Evolutionary conservation across 2,888 invertebrate genomes (phyloP).

Genomic region (Brenthis hecate): DNA sequence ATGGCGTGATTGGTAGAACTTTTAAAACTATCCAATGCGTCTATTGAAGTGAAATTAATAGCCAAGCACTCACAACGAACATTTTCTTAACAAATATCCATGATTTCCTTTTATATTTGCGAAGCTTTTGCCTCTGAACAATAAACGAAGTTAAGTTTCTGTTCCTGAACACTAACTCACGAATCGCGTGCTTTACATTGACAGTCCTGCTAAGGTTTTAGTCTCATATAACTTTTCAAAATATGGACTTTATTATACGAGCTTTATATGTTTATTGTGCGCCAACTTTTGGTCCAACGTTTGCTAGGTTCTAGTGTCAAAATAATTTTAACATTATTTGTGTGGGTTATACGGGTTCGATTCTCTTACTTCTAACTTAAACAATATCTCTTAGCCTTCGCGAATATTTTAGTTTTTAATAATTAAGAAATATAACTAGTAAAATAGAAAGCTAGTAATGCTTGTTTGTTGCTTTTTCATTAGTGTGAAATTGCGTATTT

Average conservation of each 20-base stretch:
- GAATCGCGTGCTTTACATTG: slow-evolving; percentile 31
- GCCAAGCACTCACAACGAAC: background rate
- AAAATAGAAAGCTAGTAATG: too few relatives aligned
- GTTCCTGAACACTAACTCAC: slow-evolving; percentile 28
- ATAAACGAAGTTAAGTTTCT: slow-evolving; percentile 27
- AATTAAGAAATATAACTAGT: too few relatives aligned
- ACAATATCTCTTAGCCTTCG: too few relatives aligned
- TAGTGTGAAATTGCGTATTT: too few relatives aligned
- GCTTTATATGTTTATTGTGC: too few relatives aligned
- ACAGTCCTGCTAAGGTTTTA: slow-evolving; percentile 26
- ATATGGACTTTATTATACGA: slow-evolving; percentile 8
- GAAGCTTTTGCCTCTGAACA: slow-evolving; percentile 16
- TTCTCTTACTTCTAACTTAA: too few relatives aligned
- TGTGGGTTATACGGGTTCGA: too few relatives aligned
- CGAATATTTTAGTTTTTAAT: too few relatives aligned
- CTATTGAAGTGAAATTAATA: slow-evolving; percentile 4
- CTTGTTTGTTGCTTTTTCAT: too few relatives aligned
- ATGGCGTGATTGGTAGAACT: background rate
- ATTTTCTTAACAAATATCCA: slow-evolving; percentile 20
- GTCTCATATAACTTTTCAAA: slow-evolving; percentile 11
- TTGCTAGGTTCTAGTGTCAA: too few relatives aligned
- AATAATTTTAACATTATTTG: too few relatives aligned
- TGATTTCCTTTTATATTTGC: slow-evolving; percentile 22
- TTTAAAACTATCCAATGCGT: slow-evolving; percentile 1
- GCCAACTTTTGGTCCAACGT: too few relatives aligned